Conservation (phyloP, 2,113 vertebrate genomes). For the Cathartes aura region DNA sequence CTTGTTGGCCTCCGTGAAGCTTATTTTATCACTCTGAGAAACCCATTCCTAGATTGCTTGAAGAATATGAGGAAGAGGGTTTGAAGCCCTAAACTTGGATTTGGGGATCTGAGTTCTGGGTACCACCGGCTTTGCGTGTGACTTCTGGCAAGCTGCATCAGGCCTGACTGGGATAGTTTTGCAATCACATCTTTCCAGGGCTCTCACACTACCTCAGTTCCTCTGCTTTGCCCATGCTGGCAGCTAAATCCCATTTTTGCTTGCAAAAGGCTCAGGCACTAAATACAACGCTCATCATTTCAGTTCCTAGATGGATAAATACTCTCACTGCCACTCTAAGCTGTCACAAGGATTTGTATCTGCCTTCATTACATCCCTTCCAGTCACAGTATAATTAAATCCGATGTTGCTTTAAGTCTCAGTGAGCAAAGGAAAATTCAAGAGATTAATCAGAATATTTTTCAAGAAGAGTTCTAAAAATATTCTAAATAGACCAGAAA, state of each 20-base stretch:
- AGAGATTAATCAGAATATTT: constrained; percentile 53
- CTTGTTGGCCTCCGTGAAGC: accelerated
- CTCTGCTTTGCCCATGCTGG: not conserved
- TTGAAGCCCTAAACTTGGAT: not conserved
- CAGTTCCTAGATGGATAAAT: constrained; percentile 9
- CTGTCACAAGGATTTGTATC: constrained; percentile 49
- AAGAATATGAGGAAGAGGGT: too few species aligned
- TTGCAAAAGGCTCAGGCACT: not conserved
- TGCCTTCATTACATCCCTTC: constrained; percentile 21
- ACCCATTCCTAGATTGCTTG: not conserved
- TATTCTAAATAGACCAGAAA: constrained; percentile 58
- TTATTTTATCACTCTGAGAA: not conserved
- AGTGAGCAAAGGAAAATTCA: constrained; percentile 29
- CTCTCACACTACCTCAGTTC: not conserved
- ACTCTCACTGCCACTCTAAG: constrained; percentile 4
- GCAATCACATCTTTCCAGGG: not conserved
- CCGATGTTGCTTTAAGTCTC: constrained; percentile 9
- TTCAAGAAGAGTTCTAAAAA: constrained; percentile 27
- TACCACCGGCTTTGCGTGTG: not conserved
- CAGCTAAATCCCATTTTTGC: not conserved
- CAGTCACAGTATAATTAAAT: constrained; percentile 56
- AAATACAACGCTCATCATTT: not conserved
- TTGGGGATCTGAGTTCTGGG: not conserved
- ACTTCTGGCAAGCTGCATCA: not conserved
- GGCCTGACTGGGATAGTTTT: not conserved